phyloP scores from a whole-genome alignment of 2,113 vertebrate genomes.

The Rhynchopsitta pachyrhyncha region DNA sequence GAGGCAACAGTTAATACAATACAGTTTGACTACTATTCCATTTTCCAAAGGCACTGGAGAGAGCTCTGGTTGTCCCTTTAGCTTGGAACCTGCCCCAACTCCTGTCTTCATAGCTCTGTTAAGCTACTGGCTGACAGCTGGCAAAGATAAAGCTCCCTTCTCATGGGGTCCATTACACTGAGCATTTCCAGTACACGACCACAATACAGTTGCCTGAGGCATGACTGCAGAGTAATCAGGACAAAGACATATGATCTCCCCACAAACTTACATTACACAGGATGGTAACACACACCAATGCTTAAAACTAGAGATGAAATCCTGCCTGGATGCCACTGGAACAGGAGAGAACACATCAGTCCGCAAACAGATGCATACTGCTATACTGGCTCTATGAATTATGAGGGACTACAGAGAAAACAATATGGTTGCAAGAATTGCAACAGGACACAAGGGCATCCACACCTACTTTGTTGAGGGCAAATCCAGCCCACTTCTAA shows the following conservation, averaged over 20 bases:
- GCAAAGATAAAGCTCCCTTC: neutral
- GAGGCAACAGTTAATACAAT: neutral
- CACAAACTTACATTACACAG: neutral
- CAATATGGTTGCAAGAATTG: neutral
- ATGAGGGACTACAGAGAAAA: neutral
- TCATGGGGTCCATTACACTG: neutral
- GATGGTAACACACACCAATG: neutral
- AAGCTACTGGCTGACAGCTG: neutral
- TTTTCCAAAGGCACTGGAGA: neutral
- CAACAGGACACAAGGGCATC: neutral
- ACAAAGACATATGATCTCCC: neutral
- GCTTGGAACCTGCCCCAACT: neutral
- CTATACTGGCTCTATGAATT: neutral
- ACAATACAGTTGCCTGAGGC: neutral
- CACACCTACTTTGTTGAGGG: neutral
- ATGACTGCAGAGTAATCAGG: neutral
- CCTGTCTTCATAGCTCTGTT: neutral
- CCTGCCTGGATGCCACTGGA: neutral
- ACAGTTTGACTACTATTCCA: neutral
- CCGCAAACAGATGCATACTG: neutral
- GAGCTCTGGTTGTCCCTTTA: neutral
- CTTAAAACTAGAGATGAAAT: neutral
- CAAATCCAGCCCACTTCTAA: neutral
- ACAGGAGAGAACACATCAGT: neutral
- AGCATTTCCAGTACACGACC: neutral